These are phyloP conservation scores for Gastrophysa polygoni DNA, from an alignment of 2,888 invertebrate genomes.

Conservation along the genomic window DNA sequence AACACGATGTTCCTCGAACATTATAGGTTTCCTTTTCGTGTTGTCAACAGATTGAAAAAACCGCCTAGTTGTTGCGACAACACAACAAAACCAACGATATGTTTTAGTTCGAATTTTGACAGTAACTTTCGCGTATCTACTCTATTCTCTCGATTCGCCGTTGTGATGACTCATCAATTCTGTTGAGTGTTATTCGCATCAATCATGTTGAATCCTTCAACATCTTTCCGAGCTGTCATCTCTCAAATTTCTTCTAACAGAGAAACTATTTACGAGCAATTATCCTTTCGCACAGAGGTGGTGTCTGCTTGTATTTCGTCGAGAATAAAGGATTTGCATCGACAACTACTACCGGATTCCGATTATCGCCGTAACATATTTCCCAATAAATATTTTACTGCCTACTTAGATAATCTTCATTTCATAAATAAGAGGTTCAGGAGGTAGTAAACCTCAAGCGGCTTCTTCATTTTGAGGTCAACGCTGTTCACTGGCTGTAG, in stretches of 20 bases:
- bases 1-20: too few species aligned
- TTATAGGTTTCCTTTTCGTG: too few species aligned
- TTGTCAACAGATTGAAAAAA: too few species aligned
- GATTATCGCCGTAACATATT: slow-evolving; percentile 7
- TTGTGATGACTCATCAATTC: too few species aligned
- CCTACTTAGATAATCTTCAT: slow-evolving; percentile 10
- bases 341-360: slow-evolving; percentile 13
- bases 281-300: neutral
- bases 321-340: slow-evolving; percentile 7
- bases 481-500: neutral
- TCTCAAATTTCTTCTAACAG: neutral
- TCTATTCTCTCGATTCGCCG: too few species aligned
- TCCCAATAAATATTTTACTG: slow-evolving; percentile 14
- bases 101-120: too few species aligned
- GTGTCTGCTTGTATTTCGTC: slow-evolving; percentile 4
- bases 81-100: too few species aligned
- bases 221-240: neutral
- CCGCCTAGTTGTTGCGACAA: too few species aligned
- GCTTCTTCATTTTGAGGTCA: neutral
- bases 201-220: too few species aligned
- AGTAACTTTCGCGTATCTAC: too few species aligned
- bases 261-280: neutral
- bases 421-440: slow-evolving; percentile 5
- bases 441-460: neutral
- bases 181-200: too few species aligned